A percentile compares a stretch with the other conserved stretches of the same genome.
Conservation (phyloP, 2,113 vertebrate species). For the Nyctibius bracteatus region DNA sequence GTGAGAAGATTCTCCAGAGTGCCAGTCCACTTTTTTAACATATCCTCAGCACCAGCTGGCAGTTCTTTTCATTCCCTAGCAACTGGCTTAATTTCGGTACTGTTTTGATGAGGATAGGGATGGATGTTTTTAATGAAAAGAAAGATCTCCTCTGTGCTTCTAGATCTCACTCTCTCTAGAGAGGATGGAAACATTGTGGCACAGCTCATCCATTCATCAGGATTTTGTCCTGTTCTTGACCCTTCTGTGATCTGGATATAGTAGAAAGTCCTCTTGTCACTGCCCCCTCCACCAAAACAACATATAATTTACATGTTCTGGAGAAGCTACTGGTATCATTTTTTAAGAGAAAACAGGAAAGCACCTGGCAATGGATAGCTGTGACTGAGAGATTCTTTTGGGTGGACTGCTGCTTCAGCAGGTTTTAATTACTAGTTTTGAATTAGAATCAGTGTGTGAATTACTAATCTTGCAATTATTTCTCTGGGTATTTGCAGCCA, state of each 20-base stretch:
- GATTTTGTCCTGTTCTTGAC: background rate
- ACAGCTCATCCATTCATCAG: background rate
- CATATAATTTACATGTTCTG: background rate
- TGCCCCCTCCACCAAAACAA: background rate
- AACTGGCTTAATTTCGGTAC: constrained; percentile 45
- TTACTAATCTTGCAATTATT: constrained; percentile 10
- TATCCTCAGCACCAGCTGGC: constrained; percentile 54
- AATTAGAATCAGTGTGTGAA: background rate
- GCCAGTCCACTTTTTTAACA: constrained; percentile 45
- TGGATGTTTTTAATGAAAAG: background rate
- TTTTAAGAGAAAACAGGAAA: background rate
- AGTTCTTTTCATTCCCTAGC: constrained; percentile 47
- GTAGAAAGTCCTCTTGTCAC: background rate
- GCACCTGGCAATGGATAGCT: background rate
- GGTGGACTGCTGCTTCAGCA: background rate
- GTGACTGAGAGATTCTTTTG: background rate
- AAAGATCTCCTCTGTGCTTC: background rate
- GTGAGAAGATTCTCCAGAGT: constrained; percentile 47
- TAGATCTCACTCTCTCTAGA: background rate
- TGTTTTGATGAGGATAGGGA: background rate
- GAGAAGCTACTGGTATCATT: background rate
- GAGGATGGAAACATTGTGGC: background rate
- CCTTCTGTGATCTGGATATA: background rate
- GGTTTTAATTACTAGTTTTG: constrained; percentile 6
- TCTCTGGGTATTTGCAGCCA: constrained; percentile 2